Base-by-base conservation (phyloP, 2,888 invertebrate genomes). In the Ichneumon xanthorius region DNA sequence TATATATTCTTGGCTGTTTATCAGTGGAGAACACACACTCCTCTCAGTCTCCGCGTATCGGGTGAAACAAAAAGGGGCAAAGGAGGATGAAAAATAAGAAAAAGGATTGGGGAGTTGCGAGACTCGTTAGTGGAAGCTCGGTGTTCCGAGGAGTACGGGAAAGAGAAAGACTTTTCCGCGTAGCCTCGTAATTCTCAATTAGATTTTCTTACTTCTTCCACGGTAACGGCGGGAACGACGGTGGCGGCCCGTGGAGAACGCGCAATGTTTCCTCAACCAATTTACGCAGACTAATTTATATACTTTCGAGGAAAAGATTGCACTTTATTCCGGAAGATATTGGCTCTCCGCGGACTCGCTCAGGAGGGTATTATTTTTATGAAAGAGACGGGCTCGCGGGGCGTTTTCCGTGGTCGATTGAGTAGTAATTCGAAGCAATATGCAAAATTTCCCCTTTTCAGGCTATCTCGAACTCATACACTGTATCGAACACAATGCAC, bases 171-270 rank as follows among this genome's bases (percentile, higher is more conserved):
- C 72, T 76, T 77, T 77, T 16, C 63, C 72, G 73, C 82, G 82
- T 80, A 86, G 73, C 53, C 61, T 77, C 80, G 85, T 86, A 83
- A 86, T 83, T 86, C 80, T 77, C 80, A 86, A 86, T 86, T 86
- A 86, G 75, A 86, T 86, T 86, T 82, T 80, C 85, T 76, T 79
- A 71, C 73, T 78, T 78, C 55, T 50, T 80, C 48, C 63, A 37
- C 67, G 61, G 67, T 50, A 61, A 81, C 65, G 37, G 67, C 40
- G 37, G 40, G 61, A 19, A 48, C 11, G 58, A 50, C 48, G 30
- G 61, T n/a, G 63, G 61, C 48, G 37, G 78, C 55, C 72, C 72
- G 81, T 78, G 80, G 75, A 86, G 86, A 89, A 86, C 84, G 87
- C 77, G 71, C 82, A 48, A 75, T 73, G 72, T 80, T 80, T 86